These are phyloP conservation scores for Dasyurus viverrinus DNA, from an alignment of 2,113 vertebrate species.

Conservation along the genomic window DNA sequence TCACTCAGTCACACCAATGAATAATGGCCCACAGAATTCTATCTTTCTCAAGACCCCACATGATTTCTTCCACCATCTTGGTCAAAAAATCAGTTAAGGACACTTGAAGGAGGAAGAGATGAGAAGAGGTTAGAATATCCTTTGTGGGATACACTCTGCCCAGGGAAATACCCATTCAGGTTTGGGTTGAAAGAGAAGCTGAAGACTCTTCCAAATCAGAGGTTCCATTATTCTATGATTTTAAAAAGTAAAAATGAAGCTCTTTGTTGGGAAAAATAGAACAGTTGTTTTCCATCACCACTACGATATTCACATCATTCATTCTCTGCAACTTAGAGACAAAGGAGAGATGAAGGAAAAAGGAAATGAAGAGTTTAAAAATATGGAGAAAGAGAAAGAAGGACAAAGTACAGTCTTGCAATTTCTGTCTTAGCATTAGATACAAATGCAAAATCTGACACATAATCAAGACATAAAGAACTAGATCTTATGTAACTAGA, in stretches of 20 bases:
- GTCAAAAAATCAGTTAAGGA: not conserved
- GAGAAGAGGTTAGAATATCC: not conserved
- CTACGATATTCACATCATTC: no score
- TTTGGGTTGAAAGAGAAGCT: not conserved
- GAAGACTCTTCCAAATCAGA: not conserved
- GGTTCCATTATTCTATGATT: not conserved
- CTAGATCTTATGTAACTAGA: no score
- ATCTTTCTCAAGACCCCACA: not conserved
- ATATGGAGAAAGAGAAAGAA: not conserved
- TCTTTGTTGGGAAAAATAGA: not conserved
- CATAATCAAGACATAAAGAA: no score
- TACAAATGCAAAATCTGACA: no score
- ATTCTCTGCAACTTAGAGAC: no score
- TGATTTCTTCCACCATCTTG: not conserved
- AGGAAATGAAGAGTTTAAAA: not conserved
- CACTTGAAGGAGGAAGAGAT: not conserved
- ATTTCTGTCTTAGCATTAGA: not conserved
- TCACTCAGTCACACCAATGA: not conserved
- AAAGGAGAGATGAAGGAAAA: not conserved
- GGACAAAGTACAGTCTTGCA: not conserved
- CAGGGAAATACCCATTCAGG: not conserved
- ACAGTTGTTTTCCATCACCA: no score
- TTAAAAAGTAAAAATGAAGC: not conserved
- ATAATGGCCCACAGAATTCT: not conserved
- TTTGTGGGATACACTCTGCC: not conserved